These are phyloP conservation scores for rabbit (Oryctolagus cuniculus) DNA, from an alignment of 2,113 vertebrate genomes.

Conservation along the genomic window mOryCun1.1 NC_091453.1:111050001-111050500, in stretches of 20 bases:
- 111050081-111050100: conserved; percentile 43
- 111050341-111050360: not conserved
- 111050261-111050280: conserved; percentile 52
- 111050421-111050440: not conserved
- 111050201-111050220: not conserved
- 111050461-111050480: not conserved
- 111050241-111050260: not conserved
- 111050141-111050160: not conserved
- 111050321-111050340: not conserved
- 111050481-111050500: conserved; percentile 69
- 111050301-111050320: conserved; percentile 40
- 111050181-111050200: conserved; percentile 34
- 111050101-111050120: not conserved
- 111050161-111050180: not conserved
- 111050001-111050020: conserved; percentile 29
- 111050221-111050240: not conserved
- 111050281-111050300: conserved; percentile 34
- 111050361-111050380: conserved; percentile 17
- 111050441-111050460: not conserved
- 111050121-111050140: fast-evolving
- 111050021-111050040: not conserved
- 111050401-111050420: conserved; percentile 61
- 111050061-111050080: not conserved
- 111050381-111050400: conserved; percentile 46
- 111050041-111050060: not conserved